phyloP scores from a whole-genome alignment of 2,888 invertebrate species.

The Tipula helvola region DNA sequence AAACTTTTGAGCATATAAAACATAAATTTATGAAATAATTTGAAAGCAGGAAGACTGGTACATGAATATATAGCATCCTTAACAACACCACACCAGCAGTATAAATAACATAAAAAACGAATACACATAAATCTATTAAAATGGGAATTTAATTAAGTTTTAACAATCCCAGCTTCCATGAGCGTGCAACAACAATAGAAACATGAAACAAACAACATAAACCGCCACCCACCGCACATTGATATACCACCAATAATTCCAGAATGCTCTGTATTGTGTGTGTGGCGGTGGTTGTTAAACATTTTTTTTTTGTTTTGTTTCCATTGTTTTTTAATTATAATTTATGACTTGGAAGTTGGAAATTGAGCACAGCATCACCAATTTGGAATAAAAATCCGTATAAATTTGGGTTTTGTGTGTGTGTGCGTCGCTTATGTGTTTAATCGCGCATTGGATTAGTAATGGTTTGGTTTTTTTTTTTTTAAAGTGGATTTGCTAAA shows the following conservation, averaged over 20 bases:
- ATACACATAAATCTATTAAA: background rate
- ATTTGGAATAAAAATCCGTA: background rate
- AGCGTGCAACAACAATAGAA: background rate
- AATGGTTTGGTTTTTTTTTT: background rate
- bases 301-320: background rate
- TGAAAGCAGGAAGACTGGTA: background rate
- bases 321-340: background rate
- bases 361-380: background rate
- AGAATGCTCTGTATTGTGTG: background rate
- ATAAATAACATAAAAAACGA: too few relatives aligned
- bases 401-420: background rate
- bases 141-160: slow-evolving; percentile 1
- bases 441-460: background rate
- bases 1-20: background rate
- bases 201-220: background rate
- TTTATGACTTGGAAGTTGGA: background rate
- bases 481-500: background rate
- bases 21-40: background rate
- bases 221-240: background rate
- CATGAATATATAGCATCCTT: background rate
- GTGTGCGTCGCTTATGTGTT: background rate
- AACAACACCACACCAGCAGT: background rate
- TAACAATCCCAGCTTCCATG: background rate
- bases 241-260: background rate
- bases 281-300: background rate